These are phyloP conservation scores for Mormoops blainvillei DNA, from an alignment of 2,113 vertebrate species.

Conservation along the genomic window DNA sequence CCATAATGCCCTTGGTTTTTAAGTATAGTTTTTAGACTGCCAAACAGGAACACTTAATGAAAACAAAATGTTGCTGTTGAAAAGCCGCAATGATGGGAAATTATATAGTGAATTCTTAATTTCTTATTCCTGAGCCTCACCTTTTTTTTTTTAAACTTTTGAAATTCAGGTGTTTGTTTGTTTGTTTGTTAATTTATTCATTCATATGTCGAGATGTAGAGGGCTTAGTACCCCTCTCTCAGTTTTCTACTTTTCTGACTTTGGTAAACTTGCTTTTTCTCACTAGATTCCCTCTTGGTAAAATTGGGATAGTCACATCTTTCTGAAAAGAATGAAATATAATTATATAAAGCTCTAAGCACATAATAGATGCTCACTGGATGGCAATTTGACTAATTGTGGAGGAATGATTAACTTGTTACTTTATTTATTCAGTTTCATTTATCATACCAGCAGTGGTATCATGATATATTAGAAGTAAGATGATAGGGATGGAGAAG, in stretches of 20 bases:
- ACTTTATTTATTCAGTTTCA: neutral
- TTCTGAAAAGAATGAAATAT: conserved; percentile 17
- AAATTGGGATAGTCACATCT: neutral
- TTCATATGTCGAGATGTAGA: neutral
- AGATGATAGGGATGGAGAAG: neutral
- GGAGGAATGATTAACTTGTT: neutral
- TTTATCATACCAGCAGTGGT: neutral
- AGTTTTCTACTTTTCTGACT: neutral
- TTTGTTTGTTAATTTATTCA: neutral
- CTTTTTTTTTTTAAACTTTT: neutral
- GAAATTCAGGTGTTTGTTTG: neutral
- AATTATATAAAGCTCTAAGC: neutral
- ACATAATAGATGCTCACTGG: neutral
- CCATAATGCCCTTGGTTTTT: conserved; percentile 11
- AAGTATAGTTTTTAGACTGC: neutral
- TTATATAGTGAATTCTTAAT: neutral
- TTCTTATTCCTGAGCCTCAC: neutral
- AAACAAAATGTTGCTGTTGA: neutral
- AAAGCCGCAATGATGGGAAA: neutral
- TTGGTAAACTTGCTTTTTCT: neutral
- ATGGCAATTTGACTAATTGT: neutral
- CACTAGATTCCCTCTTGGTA: neutral
- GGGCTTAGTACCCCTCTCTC: neutral
- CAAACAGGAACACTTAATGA: neutral
- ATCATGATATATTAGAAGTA: neutral